Base-by-base conservation (phyloP, 2,888 invertebrate species). In the Andrena chrysosceles region DNA sequence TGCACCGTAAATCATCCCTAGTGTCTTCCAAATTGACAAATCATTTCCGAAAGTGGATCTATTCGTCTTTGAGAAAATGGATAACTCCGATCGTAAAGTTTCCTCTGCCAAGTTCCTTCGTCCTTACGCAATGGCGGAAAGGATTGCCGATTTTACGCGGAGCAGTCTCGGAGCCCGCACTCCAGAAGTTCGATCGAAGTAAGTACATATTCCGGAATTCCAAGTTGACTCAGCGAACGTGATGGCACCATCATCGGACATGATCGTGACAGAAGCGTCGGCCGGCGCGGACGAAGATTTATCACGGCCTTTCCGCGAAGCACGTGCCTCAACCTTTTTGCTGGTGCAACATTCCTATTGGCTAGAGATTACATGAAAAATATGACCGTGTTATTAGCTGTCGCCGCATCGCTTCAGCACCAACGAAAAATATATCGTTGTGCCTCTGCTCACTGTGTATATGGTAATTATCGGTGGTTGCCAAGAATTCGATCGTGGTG, bases 291-390 rank as follows among this genome's bases (percentile, higher is more conserved):
- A 85, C 81, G 81, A 88, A 87, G 88, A 88, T 88, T 88, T 88
- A 88, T 88, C 84, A 83, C 54, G 73, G 70, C 81, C 78, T 85
- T 85, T 84, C 81, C 3, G 67, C 82, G 81, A 83, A 85, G 87
- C 88, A 83, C 88, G 88, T 86, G 87, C 83, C 83, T n/a, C 67
- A 59, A 20, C 63, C 77, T 88, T 88, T 88, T 88, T 87, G 80
- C 72, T 20, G 33, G 48, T 63, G 66, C 85, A 74, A 70, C 88
- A 88, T 88, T 88, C 88, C 85, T 80, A 81, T 80, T 75, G 74
- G 72, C 75, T 67, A 16, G 60, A 23, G 63, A 76, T 63, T 67
- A 20, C 33, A 42, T 63, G 77, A 66, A 67, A 73, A 83, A 77
- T 74, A 77, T 76, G 56, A 79, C 56, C 76, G 73, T 68, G 81